These are phyloP conservation scores for Apotomis capreana DNA, from an alignment of 2,888 invertebrate species.

Conservation along the genomic window DNA sequence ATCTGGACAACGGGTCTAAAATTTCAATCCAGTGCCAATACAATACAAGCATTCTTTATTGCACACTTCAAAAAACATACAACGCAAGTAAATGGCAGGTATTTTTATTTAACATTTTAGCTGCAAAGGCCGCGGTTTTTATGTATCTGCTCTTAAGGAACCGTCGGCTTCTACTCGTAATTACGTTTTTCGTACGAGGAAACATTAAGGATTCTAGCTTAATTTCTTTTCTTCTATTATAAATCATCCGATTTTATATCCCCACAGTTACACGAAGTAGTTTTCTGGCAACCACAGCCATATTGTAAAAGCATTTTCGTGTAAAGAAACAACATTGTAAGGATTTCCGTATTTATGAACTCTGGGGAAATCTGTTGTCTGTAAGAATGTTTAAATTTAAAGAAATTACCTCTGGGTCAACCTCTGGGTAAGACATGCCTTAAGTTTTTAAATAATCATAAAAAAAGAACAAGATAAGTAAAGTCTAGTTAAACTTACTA, in stretches of 20 bases:
- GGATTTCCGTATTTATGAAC: not conserved
- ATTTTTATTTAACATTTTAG: too few species aligned
- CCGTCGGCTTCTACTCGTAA: not conserved
- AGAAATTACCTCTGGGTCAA: not conserved
- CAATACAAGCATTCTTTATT: too few species aligned
- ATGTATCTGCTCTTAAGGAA: not conserved
- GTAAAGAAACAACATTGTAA: conserved; percentile 13
- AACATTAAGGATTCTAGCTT: not conserved
- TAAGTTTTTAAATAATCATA: not conserved
- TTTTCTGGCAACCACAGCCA: conserved; percentile 11
- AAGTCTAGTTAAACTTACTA: too few species aligned
- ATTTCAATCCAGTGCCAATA: too few species aligned
- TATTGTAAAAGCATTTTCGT: conserved; percentile 35
- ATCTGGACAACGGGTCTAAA: too few species aligned
- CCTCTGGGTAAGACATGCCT: not conserved
- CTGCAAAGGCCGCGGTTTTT: not conserved
- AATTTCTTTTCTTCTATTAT: conserved; percentile 12
- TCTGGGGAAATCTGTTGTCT: conserved; percentile 16
- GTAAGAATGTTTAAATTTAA: not conserved
- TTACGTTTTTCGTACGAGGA: not conserved
- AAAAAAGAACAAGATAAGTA: too few species aligned
- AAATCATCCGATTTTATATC: conserved; percentile 24
- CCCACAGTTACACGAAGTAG: conserved; percentile 8
- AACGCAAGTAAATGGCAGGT: too few species aligned
- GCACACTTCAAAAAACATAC: too few species aligned